phyloP scores from a whole-genome alignment of 2,888 invertebrate species.

The Hetaerina titia region DNA sequence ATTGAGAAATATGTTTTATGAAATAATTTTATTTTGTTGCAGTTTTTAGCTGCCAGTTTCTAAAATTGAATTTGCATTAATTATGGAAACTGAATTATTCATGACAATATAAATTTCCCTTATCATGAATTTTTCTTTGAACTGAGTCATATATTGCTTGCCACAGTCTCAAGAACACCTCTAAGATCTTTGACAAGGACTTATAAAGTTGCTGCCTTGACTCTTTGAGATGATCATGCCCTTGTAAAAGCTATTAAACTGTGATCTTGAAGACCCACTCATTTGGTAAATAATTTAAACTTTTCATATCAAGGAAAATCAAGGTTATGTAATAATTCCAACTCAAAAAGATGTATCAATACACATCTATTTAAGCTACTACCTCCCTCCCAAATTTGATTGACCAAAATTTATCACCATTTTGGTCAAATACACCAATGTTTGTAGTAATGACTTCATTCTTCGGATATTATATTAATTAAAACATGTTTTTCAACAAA shows the following conservation, averaged over 20 bases:
- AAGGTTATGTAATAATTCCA: too few relatives aligned
- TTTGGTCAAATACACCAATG: too few relatives aligned
- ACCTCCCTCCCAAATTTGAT: too few relatives aligned
- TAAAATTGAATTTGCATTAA: neutral
- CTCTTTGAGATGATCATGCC: constrained; percentile 12
- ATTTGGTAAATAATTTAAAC: too few relatives aligned
- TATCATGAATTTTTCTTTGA: neutral
- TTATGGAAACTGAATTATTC: neutral
- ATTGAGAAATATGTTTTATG: neutral
- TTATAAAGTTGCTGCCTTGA: constrained; percentile 22
- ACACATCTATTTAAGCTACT: too few relatives aligned
- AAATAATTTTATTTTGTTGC: neutral
- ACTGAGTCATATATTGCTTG: neutral
- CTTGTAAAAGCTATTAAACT: constrained; percentile 6
- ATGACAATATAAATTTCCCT: neutral
- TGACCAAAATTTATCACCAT: too few relatives aligned
- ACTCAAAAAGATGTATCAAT: too few relatives aligned
- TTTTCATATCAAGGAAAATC: too few relatives aligned
- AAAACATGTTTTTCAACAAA: too few relatives aligned
- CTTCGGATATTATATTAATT: too few relatives aligned
- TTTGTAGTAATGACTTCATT: too few relatives aligned
- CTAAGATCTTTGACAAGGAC: constrained; percentile 43
- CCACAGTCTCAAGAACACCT: constrained; percentile 47
- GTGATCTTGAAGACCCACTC: too few relatives aligned
- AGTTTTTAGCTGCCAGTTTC: neutral